Evolutionary conservation across 2,888 invertebrate species (phyloP), one percentile per base, ranked within the genome.

Genomic region (Theodoxus fluviatilis): DNA sequence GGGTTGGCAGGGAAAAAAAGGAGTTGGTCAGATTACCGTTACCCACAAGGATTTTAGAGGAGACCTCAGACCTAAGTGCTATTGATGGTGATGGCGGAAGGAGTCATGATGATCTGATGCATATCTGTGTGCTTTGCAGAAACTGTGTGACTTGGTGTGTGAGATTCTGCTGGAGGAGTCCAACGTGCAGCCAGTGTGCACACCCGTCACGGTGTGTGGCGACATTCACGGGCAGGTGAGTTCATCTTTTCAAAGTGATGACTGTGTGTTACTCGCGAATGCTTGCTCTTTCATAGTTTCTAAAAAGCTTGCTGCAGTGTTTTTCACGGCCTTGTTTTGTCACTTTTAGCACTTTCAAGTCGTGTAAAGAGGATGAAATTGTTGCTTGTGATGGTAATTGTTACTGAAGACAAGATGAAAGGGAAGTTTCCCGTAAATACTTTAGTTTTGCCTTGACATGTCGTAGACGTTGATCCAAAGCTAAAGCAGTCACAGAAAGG

Each of bases 141-240:
- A 95, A 90, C 91, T 99, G 78, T 99, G 99, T 91, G 94, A 96
- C 89, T 93, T 95, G 87, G 98, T 98, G 72, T 94, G 94, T 88
- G 95, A 96, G 88, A 91, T 98, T 83, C 90, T 99, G 73, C 88
- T 96, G 78, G 97, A 98, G 88, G 97, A 98, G 89, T 95, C 96
- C 0, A 99, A 99, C 89, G 95, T 99, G 78, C 97, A 98, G 86
- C 95, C 97, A 76, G 96, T 99, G 65, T 93, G 94, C 79, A 94
- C 96, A 73, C 99, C 99, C 77, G 98, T 99, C 77, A 99, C 98
- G 64, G 96, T 99, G 73, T 99, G 99, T 88, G 99, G 99, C 38
- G 99, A 99, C 88, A 99, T 99, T 85, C 99, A 99, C 89, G 99
- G 99, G 73, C 98, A 97, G 93, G 96, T 96, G 89, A 86, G 75